phyloP scores from a whole-genome alignment of 2,113 vertebrate species.

The Numida meleagris region DNA sequence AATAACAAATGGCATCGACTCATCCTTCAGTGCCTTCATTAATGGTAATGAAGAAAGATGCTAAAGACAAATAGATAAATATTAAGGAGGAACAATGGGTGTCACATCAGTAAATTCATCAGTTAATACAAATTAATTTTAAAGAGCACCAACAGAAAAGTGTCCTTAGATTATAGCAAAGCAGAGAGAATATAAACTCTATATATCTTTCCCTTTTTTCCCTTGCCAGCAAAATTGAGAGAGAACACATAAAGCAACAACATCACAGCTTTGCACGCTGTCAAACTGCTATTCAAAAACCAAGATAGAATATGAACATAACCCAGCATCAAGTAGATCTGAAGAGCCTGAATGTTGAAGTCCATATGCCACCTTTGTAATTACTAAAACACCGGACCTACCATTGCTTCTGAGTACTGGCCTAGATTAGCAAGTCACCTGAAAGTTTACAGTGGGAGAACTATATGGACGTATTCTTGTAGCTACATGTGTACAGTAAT shows the following conservation, averaged over 20 bases:
- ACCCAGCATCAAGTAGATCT: neutral
- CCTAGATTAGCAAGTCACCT: conserved; percentile 37
- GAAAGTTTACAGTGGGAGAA: conserved; percentile 62
- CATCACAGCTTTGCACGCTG: neutral
- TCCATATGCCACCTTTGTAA: neutral
- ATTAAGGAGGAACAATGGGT: neutral
- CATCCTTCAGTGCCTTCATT: fast-evolving
- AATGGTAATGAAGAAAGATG: neutral
- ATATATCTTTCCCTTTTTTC: neutral
- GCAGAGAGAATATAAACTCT: neutral
- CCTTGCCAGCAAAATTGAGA: neutral
- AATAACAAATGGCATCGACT: neutral
- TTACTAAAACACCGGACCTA: neutral
- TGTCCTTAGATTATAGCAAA: neutral
- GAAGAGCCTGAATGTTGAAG: neutral
- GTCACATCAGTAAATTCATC: neutral
- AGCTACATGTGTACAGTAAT: conserved; percentile 59
- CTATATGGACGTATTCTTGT: conserved; percentile 56
- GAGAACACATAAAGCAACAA: neutral
- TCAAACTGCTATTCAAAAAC: neutral
- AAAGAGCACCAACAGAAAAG: neutral
- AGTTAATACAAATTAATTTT: neutral
- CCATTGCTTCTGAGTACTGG: neutral
- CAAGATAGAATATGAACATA: neutral
- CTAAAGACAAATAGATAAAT: neutral